A percentile compares a stretch with the other conserved stretches of the same genome.
These are phyloP conservation scores for Epistrophe grossulariae DNA, from an alignment of 2,888 invertebrate species.

Conservation along the genomic window DNA sequence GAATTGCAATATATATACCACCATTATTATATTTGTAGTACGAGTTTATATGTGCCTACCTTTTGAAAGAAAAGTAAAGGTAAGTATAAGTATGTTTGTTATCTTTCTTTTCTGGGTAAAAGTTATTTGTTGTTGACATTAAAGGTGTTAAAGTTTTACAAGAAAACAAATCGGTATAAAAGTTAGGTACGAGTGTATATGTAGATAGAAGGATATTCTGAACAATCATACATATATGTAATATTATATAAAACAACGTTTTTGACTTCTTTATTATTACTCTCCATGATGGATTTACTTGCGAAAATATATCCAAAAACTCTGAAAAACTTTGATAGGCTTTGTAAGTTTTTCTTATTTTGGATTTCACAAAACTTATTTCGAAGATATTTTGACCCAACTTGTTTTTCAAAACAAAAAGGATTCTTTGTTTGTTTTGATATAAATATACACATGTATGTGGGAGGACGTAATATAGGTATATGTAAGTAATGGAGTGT, in stretches of 20 bases:
- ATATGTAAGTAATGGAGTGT: neutral
- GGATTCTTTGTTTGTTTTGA: slow-evolving; percentile 7
- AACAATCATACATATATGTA: neutral
- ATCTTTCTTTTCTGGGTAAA: slow-evolving; percentile 38
- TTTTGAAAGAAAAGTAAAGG: slow-evolving; percentile 6
- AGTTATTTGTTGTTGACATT: slow-evolving; percentile 66
- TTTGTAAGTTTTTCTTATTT: slow-evolving; percentile 10
- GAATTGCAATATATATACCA: slow-evolving; percentile 17
- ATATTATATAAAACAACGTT: neutral
- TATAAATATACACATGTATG: neutral
- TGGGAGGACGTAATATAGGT: neutral
- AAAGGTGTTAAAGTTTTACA: slow-evolving; percentile 59
- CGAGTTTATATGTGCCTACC: neutral
- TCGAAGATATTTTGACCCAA: slow-evolving; percentile 12
- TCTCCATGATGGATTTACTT: slow-evolving; percentile 3
- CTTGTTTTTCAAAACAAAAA: neutral
- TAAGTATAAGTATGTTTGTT: neutral
- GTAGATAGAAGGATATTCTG: neutral
- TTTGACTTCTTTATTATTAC: slow-evolving; percentile 4
- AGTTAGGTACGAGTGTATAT: neutral
- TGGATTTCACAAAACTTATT: neutral
- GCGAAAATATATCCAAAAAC: neutral
- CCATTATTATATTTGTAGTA: neutral
- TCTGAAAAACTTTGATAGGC: slow-evolving; percentile 30
- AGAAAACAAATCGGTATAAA: slow-evolving; percentile 43